These are phyloP conservation scores for Oscheius myriophilus DNA, from an alignment of 2,888 invertebrate genomes.

Conservation along the genomic window DNA sequence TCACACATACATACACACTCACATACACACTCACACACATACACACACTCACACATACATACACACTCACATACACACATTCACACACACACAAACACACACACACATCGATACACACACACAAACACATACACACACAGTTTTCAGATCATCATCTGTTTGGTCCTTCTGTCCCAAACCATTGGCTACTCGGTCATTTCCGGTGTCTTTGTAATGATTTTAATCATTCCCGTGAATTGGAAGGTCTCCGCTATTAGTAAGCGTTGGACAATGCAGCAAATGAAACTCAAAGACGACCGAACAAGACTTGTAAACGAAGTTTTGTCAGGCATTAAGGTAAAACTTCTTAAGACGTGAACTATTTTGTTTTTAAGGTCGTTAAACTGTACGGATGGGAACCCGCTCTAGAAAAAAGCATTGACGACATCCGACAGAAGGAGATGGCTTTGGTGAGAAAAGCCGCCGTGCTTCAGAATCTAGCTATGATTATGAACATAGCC, in stretches of 20 bases:
- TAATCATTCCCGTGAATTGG: conserved; percentile 75
- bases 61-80: too few relatives aligned
- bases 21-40: too few relatives aligned
- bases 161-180: conserved; percentile 72
- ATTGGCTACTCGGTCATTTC: conserved; percentile 85
- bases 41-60: too few relatives aligned
- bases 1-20: too few relatives aligned
- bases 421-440: conserved; percentile 45
- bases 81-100: too few relatives aligned
- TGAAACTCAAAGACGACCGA: conserved; percentile 91
- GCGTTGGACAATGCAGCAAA: conserved; percentile 78
- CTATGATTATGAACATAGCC: conserved; percentile 65
- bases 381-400: conserved; percentile 75
- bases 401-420: conserved; percentile 63
- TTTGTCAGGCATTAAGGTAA: conserved; percentile 85
- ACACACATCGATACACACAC: too few relatives aligned
- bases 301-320: conserved; percentile 94
- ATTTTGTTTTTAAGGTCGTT: background rate
- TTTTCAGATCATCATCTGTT: conserved; percentile 63
- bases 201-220: conserved; percentile 85
- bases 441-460: conserved; percentile 54
- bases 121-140: too few relatives aligned
- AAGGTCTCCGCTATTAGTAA: conserved; percentile 59
- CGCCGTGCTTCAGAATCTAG: conserved; percentile 59
- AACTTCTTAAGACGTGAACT: background rate